Evolutionary conservation across 2,888 invertebrate genomes (phyloP), one percentile per base, ranked within the genome.

Genomic region (Oasisia sp.): DNA sequence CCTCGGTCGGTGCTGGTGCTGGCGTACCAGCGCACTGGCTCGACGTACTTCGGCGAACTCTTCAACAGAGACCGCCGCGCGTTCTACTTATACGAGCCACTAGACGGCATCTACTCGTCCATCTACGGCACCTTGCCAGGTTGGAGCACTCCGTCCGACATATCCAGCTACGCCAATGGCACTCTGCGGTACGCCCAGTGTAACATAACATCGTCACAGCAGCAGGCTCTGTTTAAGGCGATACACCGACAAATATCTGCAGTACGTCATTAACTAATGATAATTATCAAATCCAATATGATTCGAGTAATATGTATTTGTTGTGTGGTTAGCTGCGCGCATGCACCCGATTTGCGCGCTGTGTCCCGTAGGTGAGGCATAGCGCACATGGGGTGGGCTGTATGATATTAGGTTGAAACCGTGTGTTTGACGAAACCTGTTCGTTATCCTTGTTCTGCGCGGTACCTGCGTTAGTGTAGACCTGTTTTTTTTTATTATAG

Each of bases 1-100:
- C 91, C 92, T 32, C 44, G 32, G 91, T 92, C 38, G 91, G 93
- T 93, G 50, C 32, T 93, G 14, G 44, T 93, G 9, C 44, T 93
- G 89, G 90, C 93, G 27, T 93, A 93, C 91, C 92, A 93, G 91
- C 92, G 93, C 7, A 91, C 91, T 50, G 93, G 93, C 19, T 92
- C 92, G 58, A 92, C 92, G 32, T 92, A 93, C 91, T 74, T 93
- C 32, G 93, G 93, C 44, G 56, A 93, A 14, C 27, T 93, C n/a
- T 93, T 93, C 91, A 92, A 93, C 91, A 50, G 32, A 19, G 92
- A 93, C 89, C 92, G 58, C 44, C 92, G 89, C 8, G 92, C 89
- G 9, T 93, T 93, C 90, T 93, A 93, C 91, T 32, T 91, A 91
- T 93, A 91, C 32, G 93, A 93, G 92, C 93, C 93, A 12, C 91